A percentile compares a stretch with the other conserved stretches of the same genome.
These are phyloP conservation scores for Reinhardtius hippoglossoides DNA, from an alignment of 2,113 vertebrate species.

Conservation along the genomic window DNA sequence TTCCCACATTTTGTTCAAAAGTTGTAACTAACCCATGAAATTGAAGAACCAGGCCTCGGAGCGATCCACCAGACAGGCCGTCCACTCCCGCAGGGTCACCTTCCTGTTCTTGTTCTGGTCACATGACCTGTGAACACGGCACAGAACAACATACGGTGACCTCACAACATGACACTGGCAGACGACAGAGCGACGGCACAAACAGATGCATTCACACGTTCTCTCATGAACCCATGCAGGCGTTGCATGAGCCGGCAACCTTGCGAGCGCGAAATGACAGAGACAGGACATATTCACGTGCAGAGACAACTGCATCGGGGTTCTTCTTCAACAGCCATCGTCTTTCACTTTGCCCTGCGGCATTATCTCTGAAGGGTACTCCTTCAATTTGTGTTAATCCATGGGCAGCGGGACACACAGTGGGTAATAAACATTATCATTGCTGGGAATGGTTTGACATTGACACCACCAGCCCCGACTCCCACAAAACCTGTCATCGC, in stretches of 20 bases:
- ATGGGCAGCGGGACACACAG: slow-evolving; percentile 71
- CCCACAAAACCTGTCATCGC: slow-evolving; percentile 70
- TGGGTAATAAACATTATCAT: slow-evolving; percentile 83
- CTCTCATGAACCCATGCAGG: background rate
- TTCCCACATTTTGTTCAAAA: background rate
- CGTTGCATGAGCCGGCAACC: slow-evolving; percentile 4
- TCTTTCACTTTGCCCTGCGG: slow-evolving; percentile 60
- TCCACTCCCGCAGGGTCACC: slow-evolving; percentile 83
- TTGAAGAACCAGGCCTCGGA: slow-evolving; percentile 78
- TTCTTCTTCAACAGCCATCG: slow-evolving; percentile 16
- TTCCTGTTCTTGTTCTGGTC: slow-evolving; percentile 81
- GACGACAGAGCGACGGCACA: background rate
- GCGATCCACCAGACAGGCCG: slow-evolving; percentile 77
- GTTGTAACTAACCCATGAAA: slow-evolving; percentile 76
- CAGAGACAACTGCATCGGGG: slow-evolving; percentile 3
- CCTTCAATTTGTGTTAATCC: slow-evolving; percentile 77
- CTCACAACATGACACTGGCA: slow-evolving; percentile 12
- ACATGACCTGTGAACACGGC: slow-evolving; percentile 76
- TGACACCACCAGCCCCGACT: slow-evolving; percentile 70
- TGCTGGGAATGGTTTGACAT: slow-evolving; percentile 81
- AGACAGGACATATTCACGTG: slow-evolving; percentile 2
- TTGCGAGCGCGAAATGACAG: background rate
- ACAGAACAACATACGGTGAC: slow-evolving; percentile 19
- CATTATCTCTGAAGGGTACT: slow-evolving; percentile 74
- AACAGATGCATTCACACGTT: background rate